Base-by-base conservation (phyloP, 1,140 invertebrate species). In the Drosophila ohnishii region DNA sequence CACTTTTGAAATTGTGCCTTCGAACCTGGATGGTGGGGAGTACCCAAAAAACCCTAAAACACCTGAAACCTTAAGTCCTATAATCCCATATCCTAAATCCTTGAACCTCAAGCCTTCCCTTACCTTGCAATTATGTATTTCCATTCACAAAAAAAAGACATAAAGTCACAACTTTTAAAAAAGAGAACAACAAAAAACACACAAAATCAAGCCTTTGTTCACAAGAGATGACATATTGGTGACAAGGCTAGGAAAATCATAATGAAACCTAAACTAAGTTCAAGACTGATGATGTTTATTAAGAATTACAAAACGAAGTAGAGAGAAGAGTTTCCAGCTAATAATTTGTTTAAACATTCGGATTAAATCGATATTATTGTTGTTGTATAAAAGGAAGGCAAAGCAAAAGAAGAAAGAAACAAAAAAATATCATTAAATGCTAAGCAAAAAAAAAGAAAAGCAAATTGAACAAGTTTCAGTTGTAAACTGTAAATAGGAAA, bases 281-380 rank as follows among this genome's bases (percentile, higher is more conserved):
- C 75, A 90, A 90, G 88, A 90, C 88, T 90, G 88, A 90, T 88
- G 88, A 88, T 76, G 88, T 88, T 90, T 88, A 82, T 90, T 82
- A 74, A 88, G 79, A 90, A 88, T 85, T 90, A 90, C 63, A 72
- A 82, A 61, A 65, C 48, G 55, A 50, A 32, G 28, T 10, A 50
- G 47, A 2, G 14, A 9, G 22, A 62, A 45, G 35, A 66, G 39
- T 60, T 70, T 30, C 51, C 61, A 60, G 55, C 47, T 67, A 60
- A 75, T 64, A 22, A 55, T 73, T 53, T 81, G 66, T 66, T 87
- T 87, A 84, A 58, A 66, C 78, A 74, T 80, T 88, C 59, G 75
- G 69, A 83, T 79, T 58, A 79, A 83, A 80, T 70, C 63, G 78
- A 78, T 85, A 85, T 59, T 59, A 67, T 72, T 87, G 57, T 65